Base-by-base conservation (phyloP, 2,113 vertebrate species). In the Alces alces region DNA sequence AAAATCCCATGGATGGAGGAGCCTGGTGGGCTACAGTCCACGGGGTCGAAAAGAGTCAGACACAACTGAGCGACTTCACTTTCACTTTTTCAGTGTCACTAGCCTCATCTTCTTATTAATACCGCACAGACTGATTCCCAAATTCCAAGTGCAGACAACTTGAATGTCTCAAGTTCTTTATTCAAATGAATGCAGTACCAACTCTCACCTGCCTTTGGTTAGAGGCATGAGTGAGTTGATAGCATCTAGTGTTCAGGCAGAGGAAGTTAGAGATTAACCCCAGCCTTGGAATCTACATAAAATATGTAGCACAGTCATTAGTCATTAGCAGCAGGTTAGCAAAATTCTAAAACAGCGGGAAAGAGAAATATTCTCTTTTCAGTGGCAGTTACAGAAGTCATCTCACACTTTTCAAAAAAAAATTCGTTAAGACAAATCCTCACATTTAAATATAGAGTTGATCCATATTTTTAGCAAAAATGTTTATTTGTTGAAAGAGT, bases 221-320 rank as follows among this genome's bases (percentile, higher is more conserved):
- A 23, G 88, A 95, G 66, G 12, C 16, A 2, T 6, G 57, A 50
- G 36, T 61, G 10, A 19, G 28, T 11, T 60, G 76, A 3, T 57
- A 16, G 14, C 33, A 30, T 45, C 92, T 19, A 3, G 12, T 60
- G 43, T 83, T 84, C 89, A 76, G 76, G 39, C 58, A 39, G 93
- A 96, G 85, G 78, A 50, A 58, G 93, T 79, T 47, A 64, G 93
- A 89, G n/a, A 78, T 89, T 43, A 43, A 54, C 66, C 33, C 8
- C 23, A 36, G 92, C 87, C 76, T 60, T 9, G 17, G 79, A 36
- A 90, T 52, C 91, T 58, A 5, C 9, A 1, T 64, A 6, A 66
- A 47, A 45, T 9, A 16, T 13, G 10, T 25, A 33, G n/a, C 36
- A 21, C 1, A 6, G 57, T 58, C 45, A n/a, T 60, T 45, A 55